These are phyloP conservation scores for Onchidella celtica DNA, from an alignment of 2,888 invertebrate genomes.

Conservation along the genomic window DNA sequence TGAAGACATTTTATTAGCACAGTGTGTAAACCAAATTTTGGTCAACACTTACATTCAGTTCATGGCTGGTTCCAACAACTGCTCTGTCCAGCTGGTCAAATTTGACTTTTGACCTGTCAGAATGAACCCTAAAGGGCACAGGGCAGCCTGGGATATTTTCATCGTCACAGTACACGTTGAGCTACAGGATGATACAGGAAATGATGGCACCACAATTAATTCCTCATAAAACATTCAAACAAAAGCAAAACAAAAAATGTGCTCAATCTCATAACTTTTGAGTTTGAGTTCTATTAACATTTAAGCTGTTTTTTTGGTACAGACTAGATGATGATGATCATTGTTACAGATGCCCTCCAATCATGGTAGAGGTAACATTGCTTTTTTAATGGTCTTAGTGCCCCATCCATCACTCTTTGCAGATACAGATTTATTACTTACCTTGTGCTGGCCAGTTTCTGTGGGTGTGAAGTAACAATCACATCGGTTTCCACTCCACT, in stretches of 20 bases:
- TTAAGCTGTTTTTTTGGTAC: neutral
- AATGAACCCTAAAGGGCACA: conserved; percentile 91
- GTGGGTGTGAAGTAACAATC: conserved; percentile 92
- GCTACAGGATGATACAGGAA: conserved; percentile 75
- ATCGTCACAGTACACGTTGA: conserved; percentile 84
- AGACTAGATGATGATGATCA: too few relatives aligned
- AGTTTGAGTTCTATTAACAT: neutral
- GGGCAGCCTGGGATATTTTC: conserved; percentile 84
- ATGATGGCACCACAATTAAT: too few relatives aligned
- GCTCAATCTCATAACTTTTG: too few relatives aligned
- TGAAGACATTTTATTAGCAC: too few relatives aligned
- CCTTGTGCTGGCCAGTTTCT: conserved; percentile 96
- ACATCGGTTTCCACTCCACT: conserved; percentile 86
- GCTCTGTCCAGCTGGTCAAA: conserved; percentile 66
- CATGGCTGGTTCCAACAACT: conserved; percentile 66
- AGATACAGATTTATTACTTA: conserved; percentile 65
- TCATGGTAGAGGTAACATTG: too few relatives aligned
- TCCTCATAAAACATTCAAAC: too few relatives aligned
- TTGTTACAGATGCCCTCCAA: too few relatives aligned
- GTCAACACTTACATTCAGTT: conserved; percentile 67
- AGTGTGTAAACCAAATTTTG: too few relatives aligned
- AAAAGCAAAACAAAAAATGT: too few relatives aligned
- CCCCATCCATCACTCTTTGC: too few relatives aligned
- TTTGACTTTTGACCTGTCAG: conserved; percentile 91
- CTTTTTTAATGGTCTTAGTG: too few relatives aligned